These are phyloP conservation scores for Zaprionus vittiger DNA, from an alignment of 1,140 invertebrate species.

Conservation along the genomic window DNA sequence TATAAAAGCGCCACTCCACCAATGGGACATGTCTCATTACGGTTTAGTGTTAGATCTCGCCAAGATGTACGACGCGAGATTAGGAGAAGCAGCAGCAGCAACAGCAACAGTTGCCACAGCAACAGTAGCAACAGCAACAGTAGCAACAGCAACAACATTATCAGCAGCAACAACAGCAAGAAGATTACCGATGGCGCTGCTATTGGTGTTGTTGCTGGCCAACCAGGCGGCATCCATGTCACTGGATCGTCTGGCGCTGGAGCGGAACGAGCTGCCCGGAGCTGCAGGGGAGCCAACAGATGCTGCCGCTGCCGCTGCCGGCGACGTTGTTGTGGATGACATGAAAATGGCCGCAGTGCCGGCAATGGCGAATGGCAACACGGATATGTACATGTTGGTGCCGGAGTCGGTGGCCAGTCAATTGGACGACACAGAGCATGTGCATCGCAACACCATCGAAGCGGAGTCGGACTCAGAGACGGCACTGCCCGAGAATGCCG, in stretches of 20 bases:
- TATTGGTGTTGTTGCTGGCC: slow-evolving; percentile 32
- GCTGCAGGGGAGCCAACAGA: slow-evolving; percentile 6
- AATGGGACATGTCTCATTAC: slow-evolving; percentile 84
- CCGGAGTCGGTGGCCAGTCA: slow-evolving; percentile 68
- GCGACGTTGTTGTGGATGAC: slow-evolving; percentile 67
- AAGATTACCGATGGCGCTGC: slow-evolving; percentile 1
- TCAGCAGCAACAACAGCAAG: slow-evolving; percentile 1
- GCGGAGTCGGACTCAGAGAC: slow-evolving; percentile 24
- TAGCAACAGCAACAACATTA: not conserved
- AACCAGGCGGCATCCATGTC: slow-evolving; percentile 59
- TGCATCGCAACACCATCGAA: slow-evolving; percentile 67
- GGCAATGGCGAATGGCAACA: slow-evolving; percentile 45
- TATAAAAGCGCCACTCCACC: slow-evolving; percentile 82
- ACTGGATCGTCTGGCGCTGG: slow-evolving; percentile 72
- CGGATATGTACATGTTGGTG: slow-evolving; percentile 75
- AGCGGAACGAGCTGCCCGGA: slow-evolving; percentile 65
- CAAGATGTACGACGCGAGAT: slow-evolving; percentile 83
- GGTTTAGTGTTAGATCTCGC: slow-evolving; percentile 84
- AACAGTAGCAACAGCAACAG: not conserved
- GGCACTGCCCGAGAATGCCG: slow-evolving; percentile 34
- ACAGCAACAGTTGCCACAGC: slow-evolving; percentile 11
- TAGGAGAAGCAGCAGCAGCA: slow-evolving; percentile 42
- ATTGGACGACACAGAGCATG: slow-evolving; percentile 66
- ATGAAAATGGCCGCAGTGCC: slow-evolving; percentile 71
- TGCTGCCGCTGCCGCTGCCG: not conserved